Evolutionary conservation across 2,113 vertebrate genomes (phyloP).

Genomic region (Urocynchramus pylzowi): DNA sequence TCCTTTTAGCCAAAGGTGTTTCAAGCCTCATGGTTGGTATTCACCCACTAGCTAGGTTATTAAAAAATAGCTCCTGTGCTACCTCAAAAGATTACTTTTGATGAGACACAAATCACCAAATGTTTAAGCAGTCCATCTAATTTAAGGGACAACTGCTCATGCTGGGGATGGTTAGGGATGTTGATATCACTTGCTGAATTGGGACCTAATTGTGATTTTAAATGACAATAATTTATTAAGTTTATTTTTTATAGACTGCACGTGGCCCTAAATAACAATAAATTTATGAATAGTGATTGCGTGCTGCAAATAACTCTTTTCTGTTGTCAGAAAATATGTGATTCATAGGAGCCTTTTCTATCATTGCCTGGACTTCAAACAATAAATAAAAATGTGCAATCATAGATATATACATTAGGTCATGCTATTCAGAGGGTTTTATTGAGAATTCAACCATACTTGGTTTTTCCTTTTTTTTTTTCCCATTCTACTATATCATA

Average conservation of each 20-base stretch:
- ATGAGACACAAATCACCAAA: neutral
- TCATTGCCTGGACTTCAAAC: neutral
- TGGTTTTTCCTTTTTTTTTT: neutral
- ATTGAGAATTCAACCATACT: slow-evolving; percentile 39
- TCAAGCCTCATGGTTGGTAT: neutral
- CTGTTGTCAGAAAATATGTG: neutral
- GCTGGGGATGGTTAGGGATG: neutral
- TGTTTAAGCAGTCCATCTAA: neutral
- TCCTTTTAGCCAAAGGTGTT: neutral
- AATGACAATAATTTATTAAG: neutral
- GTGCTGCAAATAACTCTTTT: neutral
- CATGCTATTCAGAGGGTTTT: neutral
- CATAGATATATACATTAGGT: neutral
- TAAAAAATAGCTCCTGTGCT: neutral
- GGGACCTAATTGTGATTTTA: neutral
- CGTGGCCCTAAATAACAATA: neutral
- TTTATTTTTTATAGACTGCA: neutral
- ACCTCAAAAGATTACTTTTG: neutral
- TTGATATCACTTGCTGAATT: neutral
- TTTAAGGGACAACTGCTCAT: neutral
- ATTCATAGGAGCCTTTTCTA: neutral
- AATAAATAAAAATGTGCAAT: neutral
- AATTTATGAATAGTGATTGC: neutral
- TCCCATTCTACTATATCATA: slow-evolving; percentile 2
- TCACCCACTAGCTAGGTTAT: neutral